Conservation (phyloP, 30 jellyfish, hydroid and myxozoan species). For the Hydra vulgaris region DNA sequence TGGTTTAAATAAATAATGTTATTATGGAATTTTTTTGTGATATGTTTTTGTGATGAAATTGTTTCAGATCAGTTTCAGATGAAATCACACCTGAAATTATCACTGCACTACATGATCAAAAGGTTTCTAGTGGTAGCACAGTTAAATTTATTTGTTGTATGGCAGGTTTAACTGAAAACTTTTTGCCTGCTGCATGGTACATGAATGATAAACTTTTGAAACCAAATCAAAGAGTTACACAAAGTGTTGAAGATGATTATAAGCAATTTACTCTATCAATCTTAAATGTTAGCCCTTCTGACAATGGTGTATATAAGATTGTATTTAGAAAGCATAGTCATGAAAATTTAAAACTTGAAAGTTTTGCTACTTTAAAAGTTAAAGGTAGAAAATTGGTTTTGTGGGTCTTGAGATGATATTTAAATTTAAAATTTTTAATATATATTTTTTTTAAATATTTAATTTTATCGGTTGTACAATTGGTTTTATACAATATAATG, state of each 20-base stretch:
- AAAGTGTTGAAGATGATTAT: constrained; percentile 46
- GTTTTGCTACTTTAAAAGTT: not conserved
- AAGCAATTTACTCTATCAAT: constrained; percentile 49
- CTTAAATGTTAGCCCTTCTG: constrained; percentile 31
- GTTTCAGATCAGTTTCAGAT: not conserved
- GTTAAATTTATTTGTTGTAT: constrained; percentile 20
- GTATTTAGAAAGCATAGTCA: constrained; percentile 15
- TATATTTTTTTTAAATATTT: no score
- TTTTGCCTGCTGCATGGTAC: not conserved
- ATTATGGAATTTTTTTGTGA: no score
- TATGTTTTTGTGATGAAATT: no score
- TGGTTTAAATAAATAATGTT: no score
- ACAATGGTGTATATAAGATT: constrained; percentile 62
- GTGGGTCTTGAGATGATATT: no score
- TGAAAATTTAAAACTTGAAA: not conserved
- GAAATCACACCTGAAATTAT: not conserved
- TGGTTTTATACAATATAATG: no score
- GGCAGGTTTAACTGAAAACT: not conserved
- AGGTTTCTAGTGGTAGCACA: constrained; percentile 4
- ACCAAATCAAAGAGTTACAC: not conserved
- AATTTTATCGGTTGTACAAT: no score
- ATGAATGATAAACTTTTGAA: not conserved
- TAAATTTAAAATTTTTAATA: no score
- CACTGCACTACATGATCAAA: constrained; percentile 16
- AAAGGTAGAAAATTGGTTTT: not conserved